Percentiles rank a stretch among this genome's conserved stretches.
These are phyloP conservation scores for Dascyllus trimaculatus DNA, from an alignment of 2,113 vertebrate genomes.

Conservation along the genomic window DNA sequence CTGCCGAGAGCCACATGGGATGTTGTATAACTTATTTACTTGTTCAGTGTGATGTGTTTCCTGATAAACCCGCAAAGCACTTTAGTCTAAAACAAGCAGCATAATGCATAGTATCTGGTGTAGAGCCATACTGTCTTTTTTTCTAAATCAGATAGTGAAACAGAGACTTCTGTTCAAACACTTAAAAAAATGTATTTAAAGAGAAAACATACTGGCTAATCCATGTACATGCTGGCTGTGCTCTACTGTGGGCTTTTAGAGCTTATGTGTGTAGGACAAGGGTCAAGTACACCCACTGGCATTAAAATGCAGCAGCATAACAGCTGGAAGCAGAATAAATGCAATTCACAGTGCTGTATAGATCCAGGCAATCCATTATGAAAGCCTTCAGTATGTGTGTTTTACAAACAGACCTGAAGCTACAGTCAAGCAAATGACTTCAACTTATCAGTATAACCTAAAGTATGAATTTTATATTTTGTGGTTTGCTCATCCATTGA, in stretches of 20 bases:
- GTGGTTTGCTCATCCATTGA: neutral
- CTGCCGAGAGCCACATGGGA: conserved; percentile 35
- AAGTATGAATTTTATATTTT: neutral
- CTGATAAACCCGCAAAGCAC: conserved; percentile 6
- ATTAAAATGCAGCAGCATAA: conserved; percentile 49
- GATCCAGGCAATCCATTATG: conserved; percentile 30
- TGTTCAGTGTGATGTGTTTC: conserved; percentile 33
- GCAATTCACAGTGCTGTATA: neutral
- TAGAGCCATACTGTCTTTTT: conserved; percentile 2
- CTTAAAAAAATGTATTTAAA: conserved; percentile 20
- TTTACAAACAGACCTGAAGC: conserved; percentile 36
- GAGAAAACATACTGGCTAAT: conserved; percentile 24
- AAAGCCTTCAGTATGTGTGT: conserved; percentile 9
- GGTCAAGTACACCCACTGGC: conserved; percentile 49
- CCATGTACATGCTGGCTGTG: conserved; percentile 1
- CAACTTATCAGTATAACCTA: neutral
- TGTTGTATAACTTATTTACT: conserved; percentile 40
- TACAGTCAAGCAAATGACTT: conserved; percentile 2
- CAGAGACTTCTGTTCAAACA: neutral
- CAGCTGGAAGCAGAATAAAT: conserved; percentile 45
- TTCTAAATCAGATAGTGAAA: neutral
- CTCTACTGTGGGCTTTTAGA: conserved; percentile 37
- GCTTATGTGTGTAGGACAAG: conserved; percentile 18
- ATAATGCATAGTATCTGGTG: neutral
- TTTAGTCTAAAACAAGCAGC: conserved; percentile 9